Evolutionary conservation across 1,140 invertebrate genomes (phyloP).

Genomic region (Anagrus nilaparvatae): DNA sequence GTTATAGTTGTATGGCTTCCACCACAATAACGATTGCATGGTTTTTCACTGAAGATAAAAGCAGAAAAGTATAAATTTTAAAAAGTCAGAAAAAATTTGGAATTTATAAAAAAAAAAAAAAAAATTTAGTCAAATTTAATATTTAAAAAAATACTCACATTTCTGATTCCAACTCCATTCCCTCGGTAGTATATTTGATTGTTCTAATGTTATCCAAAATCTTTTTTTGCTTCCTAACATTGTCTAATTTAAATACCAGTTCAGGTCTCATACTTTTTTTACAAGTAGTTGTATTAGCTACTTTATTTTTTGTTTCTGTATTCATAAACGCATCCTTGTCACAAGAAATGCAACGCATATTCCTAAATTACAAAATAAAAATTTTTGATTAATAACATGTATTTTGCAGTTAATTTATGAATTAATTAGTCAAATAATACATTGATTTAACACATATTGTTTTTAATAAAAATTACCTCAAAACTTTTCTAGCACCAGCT

Average conservation of each 20-base stretch:
- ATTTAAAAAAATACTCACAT: no score
- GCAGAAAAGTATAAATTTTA: not conserved
- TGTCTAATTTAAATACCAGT: conserved; percentile 56
- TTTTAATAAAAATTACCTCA: conserved; percentile 42
- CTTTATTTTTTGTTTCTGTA: conserved; percentile 41
- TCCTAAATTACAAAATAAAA: conserved; percentile 35
- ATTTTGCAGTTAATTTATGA: not conserved
- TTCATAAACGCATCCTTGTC: conserved; percentile 59
- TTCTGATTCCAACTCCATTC: no score
- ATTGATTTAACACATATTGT: not conserved
- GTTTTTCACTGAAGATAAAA: conserved; percentile 38
- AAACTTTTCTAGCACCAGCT: conserved; percentile 54
- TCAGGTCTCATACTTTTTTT: conserved; percentile 49
- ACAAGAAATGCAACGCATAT: conserved; percentile 63
- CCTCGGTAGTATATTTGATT: no score
- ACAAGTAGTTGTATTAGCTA: conserved; percentile 39
- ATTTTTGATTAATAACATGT: no score
- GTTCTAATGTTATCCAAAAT: no score
- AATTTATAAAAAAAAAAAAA: no score
- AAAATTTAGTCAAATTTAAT: no score
- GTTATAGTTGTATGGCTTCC: conserved; percentile 61
- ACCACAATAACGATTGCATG: conserved; percentile 61
- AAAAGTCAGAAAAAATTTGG: no score
- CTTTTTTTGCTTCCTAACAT: conserved; percentile 46
- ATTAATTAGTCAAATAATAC: not conserved